Conservation (phyloP, 2,888 invertebrate species). For the Drosophila recens region DNA sequence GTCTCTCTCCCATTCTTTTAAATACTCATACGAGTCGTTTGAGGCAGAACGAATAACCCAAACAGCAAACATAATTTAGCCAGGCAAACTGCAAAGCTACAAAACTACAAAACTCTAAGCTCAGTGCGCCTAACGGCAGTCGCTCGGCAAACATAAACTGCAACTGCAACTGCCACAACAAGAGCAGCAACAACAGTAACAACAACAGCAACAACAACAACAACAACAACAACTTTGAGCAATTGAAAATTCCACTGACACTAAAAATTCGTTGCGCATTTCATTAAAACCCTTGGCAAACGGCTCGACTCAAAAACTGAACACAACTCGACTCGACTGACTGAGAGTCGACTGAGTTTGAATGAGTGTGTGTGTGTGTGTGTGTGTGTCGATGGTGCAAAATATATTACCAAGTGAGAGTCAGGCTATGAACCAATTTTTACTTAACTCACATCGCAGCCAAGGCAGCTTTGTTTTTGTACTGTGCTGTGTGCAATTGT, state of each 20-base stretch:
- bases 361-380: slow-evolving; percentile 3
- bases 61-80: slow-evolving; percentile 64
- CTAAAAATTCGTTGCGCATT: slow-evolving; percentile 78
- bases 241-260: slow-evolving; percentile 78
- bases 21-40: slow-evolving; percentile 46
- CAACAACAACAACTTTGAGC: slow-evolving; percentile 64
- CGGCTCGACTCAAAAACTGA: slow-evolving; percentile 49
- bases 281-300: slow-evolving; percentile 69
- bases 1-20: slow-evolving; percentile 15
- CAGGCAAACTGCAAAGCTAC: slow-evolving; percentile 50
- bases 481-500: slow-evolving; percentile 71
- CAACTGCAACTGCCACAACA: slow-evolving; percentile 44
- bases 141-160: slow-evolving; percentile 59
- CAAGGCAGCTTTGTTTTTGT: slow-evolving; percentile 63
- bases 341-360: slow-evolving; percentile 17
- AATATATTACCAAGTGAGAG: slow-evolving; percentile 70
- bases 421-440: slow-evolving; percentile 74
- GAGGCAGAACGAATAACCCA: slow-evolving; percentile 47
- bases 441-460: slow-evolving; percentile 67
- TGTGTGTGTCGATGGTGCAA: slow-evolving; percentile 65
- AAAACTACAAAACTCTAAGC: slow-evolving; percentile 23
- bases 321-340: slow-evolving; percentile 8
- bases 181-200: slow-evolving; percentile 39
- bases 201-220: slow-evolving; percentile 33
- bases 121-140: slow-evolving; percentile 37